Conservation (phyloP, 2,888 invertebrate species). For the Cheilosia vulpina region DNA sequence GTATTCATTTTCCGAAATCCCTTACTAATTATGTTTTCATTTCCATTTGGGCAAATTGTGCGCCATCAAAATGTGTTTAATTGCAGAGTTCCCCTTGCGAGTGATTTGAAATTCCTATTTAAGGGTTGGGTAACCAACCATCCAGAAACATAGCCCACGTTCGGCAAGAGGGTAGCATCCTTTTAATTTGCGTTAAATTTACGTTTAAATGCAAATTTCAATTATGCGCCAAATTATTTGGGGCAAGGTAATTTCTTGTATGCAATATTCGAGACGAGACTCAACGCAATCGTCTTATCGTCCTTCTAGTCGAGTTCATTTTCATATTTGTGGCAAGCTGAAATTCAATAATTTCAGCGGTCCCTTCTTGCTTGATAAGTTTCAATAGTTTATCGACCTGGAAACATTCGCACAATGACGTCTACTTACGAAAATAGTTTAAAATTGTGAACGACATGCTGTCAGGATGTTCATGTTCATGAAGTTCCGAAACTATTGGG, state of each 20-base stretch:
- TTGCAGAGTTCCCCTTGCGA: conserved; percentile 42
- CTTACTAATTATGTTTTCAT: conserved; percentile 40
- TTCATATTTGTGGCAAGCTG: not conserved
- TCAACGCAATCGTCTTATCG: not conserved
- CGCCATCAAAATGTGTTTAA: conserved; percentile 60
- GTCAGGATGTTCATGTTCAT: no score
- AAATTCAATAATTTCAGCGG: not conserved
- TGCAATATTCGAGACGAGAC: not conserved
- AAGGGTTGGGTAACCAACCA: conserved; percentile 47
- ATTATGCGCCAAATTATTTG: conserved; percentile 50
- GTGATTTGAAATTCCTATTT: conserved; percentile 50
- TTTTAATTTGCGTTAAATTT: conserved; percentile 55
- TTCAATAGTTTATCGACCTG: not conserved
- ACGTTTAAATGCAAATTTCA: conserved; percentile 58
- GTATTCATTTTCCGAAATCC: conserved; percentile 38
- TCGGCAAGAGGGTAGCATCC: conserved; percentile 22
- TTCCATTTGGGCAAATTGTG: conserved; percentile 53
- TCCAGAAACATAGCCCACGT: conserved; percentile 2
- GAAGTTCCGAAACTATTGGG: not conserved
- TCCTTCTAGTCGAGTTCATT: not conserved
- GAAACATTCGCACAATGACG: not conserved
- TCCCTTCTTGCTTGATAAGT: not conserved
- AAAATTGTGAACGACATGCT: not conserved
- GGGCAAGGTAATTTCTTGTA: conserved; percentile 31
- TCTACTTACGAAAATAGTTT: not conserved